Evolutionary conservation across 2,888 invertebrate species (phyloP).

Genomic region (Napeogenes sylphis): DNA sequence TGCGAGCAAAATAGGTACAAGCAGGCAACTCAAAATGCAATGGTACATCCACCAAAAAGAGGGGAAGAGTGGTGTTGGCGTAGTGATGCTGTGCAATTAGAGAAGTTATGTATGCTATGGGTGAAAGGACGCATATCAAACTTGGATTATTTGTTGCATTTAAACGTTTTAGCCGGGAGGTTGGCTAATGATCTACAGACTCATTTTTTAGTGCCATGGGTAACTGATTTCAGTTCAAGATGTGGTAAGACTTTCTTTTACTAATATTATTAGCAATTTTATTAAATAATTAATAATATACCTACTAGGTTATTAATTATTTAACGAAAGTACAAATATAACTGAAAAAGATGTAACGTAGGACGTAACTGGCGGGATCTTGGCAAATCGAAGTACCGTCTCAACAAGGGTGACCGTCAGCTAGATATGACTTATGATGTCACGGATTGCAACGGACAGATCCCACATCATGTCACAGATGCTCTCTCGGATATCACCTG

Average conservation of each 20-base stretch:
- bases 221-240: slow-evolving; percentile 91
- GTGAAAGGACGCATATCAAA: slow-evolving; percentile 91
- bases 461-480: slow-evolving; percentile 96
- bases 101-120: slow-evolving; percentile 86
- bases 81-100: slow-evolving; percentile 60
- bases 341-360: slow-evolving; percentile 32
- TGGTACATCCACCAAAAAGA: slow-evolving; percentile 37
- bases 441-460: slow-evolving; percentile 71
- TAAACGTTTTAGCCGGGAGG: slow-evolving; percentile 91
- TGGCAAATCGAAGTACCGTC: slow-evolving; percentile 94
- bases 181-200: slow-evolving; percentile 90
- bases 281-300: too few relatives aligned
- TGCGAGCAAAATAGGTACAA: slow-evolving; percentile 68
- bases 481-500: slow-evolving; percentile 98
- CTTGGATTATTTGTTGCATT: slow-evolving; percentile 92
- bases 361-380: slow-evolving; percentile 92
- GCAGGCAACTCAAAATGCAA: slow-evolving; percentile 37
- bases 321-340: too few relatives aligned
- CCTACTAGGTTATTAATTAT: too few relatives aligned
- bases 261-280: not conserved
- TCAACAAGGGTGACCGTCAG: slow-evolving; percentile 97
- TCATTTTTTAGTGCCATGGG: slow-evolving; percentile 98
- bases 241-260: slow-evolving; percentile 75
- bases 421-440: slow-evolving; percentile 93
- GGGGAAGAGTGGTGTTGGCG: slow-evolving; percentile 58